Evolutionary conservation across 2,797 vertebrate species (phyloP).

Genomic region (Chiroxiphia lanceolata): DNA sequence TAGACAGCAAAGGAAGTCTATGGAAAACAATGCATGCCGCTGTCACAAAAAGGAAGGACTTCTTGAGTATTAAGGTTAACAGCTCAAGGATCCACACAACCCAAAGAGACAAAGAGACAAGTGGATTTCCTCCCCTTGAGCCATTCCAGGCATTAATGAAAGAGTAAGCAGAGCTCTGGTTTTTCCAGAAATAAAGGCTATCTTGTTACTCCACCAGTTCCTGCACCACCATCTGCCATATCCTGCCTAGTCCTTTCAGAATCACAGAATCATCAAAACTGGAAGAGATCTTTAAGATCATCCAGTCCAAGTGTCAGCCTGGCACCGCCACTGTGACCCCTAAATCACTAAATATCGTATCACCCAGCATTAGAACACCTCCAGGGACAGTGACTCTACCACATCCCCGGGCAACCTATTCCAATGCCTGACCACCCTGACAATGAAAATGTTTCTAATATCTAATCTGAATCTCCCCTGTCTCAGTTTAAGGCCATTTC

Average conservation of each 20-base stretch:
- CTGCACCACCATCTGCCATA: neutral
- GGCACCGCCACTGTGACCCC: neutral
- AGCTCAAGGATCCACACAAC: neutral
- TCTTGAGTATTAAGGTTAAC: neutral
- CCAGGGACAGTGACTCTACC: neutral
- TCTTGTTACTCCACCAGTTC: neutral
- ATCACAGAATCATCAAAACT: neutral
- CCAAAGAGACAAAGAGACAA: neutral
- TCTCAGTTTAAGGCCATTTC: neutral
- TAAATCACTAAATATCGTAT: neutral
- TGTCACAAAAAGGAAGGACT: neutral
- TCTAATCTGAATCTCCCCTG: fast-evolving
- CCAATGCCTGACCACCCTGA: neutral
- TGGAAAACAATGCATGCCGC: neutral
- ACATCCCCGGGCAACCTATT: neutral
- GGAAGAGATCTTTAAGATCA: neutral
- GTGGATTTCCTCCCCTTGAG: neutral
- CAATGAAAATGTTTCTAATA: neutral
- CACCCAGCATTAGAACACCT: neutral
- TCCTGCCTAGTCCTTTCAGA: neutral
- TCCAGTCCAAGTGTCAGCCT: neutral
- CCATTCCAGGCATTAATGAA: neutral
- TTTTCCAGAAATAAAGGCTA: neutral
- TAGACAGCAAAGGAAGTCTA: neutral
- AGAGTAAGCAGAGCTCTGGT: neutral